Conservation (phyloP, 30 jellyfish, hydroid and myxozoan species). For the Turritopsis dohrnii region DNA sequence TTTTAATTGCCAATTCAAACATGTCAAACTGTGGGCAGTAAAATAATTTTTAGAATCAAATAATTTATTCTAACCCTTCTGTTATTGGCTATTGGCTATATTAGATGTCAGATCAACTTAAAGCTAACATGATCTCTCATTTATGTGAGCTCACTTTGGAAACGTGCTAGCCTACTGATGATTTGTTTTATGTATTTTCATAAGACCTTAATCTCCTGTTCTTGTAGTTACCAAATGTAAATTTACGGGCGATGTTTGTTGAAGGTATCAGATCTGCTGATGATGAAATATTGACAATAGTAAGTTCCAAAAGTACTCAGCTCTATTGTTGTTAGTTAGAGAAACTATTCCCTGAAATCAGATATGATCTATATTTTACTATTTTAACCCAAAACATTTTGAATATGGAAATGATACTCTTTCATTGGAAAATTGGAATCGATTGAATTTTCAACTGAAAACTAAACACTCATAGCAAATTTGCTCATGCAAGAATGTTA, state of each 20-base stretch:
- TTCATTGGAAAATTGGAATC: too few species aligned
- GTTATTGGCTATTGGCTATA: too few species aligned
- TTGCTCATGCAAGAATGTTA: not conserved
- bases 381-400: not conserved
- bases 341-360: not conserved
- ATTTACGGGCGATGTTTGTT: constrained; percentile 13
- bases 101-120: too few species aligned
- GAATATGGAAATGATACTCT: not conserved
- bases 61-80: too few species aligned
- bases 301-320: not conserved
- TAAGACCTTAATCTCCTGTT: not conserved
- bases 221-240: not conserved
- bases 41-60: too few species aligned
- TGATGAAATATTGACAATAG: constrained; percentile 10
- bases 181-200: too few species aligned
- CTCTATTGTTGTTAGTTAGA: not conserved
- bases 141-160: too few species aligned
- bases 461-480: too few species aligned
- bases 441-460: not conserved
- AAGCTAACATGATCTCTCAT: too few species aligned
- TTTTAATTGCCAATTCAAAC: too few species aligned
- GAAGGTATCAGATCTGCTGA: constrained; percentile 18
- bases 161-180: not conserved
- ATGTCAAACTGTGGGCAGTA: too few species aligned
- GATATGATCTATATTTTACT: not conserved